Evolutionary conservation across 1,140 invertebrate species (phyloP).

Genomic region (Centruroides sculpturatus): DNA sequence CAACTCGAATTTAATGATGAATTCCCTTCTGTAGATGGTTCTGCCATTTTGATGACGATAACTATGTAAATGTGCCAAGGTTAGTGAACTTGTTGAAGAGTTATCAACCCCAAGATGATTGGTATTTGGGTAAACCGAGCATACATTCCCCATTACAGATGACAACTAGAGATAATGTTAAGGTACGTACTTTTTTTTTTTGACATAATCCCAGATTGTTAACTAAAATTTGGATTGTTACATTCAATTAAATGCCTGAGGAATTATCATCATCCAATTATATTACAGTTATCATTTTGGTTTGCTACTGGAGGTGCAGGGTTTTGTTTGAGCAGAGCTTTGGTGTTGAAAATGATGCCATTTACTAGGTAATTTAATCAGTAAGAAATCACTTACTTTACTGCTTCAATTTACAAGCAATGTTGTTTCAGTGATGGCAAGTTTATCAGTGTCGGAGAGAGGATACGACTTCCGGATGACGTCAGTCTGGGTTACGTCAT

Average conservation of each 20-base stretch:
- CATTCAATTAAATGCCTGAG: neutral
- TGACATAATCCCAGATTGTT: constrained; percentile 17
- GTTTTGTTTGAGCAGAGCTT: constrained; percentile 81
- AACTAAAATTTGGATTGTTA: neutral
- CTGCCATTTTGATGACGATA: constrained; percentile 97
- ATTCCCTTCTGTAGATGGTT: constrained; percentile 53
- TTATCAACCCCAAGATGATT: constrained; percentile 75
- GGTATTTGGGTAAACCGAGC: constrained; percentile 89
- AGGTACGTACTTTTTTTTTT: neutral
- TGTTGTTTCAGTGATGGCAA: constrained; percentile 60
- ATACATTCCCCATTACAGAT: constrained; percentile 75
- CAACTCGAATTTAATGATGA: no score
- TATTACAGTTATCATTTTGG: constrained; percentile 55
- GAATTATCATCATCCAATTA: neutral
- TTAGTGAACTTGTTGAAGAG: constrained; percentile 62
- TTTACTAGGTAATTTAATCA: constrained; percentile 57
- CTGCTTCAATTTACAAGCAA: neutral
- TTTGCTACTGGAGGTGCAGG: constrained; percentile 96
- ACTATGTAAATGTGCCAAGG: constrained; percentile 85
- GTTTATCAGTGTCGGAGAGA: constrained; percentile 81
- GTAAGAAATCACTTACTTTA: neutral
- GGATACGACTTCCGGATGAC: constrained; percentile 23
- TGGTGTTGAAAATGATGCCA: constrained; percentile 88
- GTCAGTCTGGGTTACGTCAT: no score
- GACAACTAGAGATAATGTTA: neutral